Percentiles rank a stretch among this genome's conserved stretches.
These are phyloP conservation scores for Hipposideros armiger DNA, from an alignment of 2,113 vertebrate genomes.

Conservation along the genomic window DNA sequence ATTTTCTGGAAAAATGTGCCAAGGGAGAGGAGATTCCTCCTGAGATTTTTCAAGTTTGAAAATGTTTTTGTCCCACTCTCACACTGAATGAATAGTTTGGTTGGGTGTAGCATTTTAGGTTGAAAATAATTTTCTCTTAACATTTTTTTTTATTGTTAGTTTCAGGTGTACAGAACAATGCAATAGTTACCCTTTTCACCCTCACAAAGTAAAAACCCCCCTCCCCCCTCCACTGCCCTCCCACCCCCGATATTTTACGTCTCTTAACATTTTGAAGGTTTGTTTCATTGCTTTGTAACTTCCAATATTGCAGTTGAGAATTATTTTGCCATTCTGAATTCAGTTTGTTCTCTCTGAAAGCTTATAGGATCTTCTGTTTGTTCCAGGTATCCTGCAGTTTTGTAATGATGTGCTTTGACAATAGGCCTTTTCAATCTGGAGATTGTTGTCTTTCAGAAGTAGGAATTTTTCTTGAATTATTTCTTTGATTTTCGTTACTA, in stretches of 20 bases:
- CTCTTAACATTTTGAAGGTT: slow-evolving; percentile 40
- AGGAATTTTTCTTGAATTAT: background rate
- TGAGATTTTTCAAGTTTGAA: slow-evolving; percentile 50
- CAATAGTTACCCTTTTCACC: too few relatives aligned
- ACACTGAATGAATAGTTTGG: background rate
- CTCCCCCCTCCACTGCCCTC: too few relatives aligned
- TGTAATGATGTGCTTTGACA: background rate
- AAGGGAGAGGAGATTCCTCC: background rate
- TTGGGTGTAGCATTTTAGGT: background rate
- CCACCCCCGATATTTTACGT: background rate
- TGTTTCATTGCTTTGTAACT: background rate
- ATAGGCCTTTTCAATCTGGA: background rate
- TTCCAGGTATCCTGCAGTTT: slow-evolving; percentile 8
- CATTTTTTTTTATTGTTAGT: background rate
- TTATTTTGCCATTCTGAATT: background rate
- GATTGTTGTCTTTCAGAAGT: background rate
- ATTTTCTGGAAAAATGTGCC: background rate
- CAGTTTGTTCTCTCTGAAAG: slow-evolving; percentile 15
- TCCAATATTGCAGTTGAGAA: background rate
- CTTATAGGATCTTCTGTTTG: background rate
- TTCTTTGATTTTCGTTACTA: slow-evolving; percentile 21
- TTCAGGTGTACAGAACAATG: too few relatives aligned
- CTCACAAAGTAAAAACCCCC: too few relatives aligned
- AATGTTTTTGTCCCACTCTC: background rate
- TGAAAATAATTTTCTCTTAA: slow-evolving; percentile 54